Base-by-base conservation (phyloP, 2,888 invertebrate genomes). In the Diabrotica balteata region DNA sequence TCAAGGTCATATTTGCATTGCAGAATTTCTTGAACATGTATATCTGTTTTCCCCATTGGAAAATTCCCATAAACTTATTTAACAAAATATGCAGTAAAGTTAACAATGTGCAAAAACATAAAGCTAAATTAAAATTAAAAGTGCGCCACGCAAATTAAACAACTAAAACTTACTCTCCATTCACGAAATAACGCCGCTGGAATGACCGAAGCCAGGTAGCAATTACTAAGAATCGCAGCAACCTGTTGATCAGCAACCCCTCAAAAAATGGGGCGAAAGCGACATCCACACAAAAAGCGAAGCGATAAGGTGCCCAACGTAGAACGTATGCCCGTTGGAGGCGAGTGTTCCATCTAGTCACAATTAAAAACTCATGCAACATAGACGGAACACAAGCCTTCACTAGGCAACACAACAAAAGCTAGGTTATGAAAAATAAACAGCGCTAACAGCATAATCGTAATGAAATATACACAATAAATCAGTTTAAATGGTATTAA, bases 281-380 rank as follows among this genome's bases (percentile, higher is more conserved):
- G 57, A 57, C 61, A 57, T 49, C 52, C 50, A 54, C 11, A 42
- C 17, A 45, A 52, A 60, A 68, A 68, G 68, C 68, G 44, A 58
- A 49, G 51, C 63, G 59, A 43, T 59, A 59, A 53, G 45, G 49
- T 47, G 50, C 47, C 42, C 61, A 69, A 66, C 65, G 73, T 51
- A 55, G 78, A 73, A 62, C 71, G 63, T 66, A 67, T 79, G 74
- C 75, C 70, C 73, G 79, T 82, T 81, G 77, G 71, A 82, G 79
- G 82, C 83, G 83, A 83, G 83, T 83, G 82, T 83, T 82, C 81
- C 77, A 83, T 83, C 83, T 83, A 83, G 83, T 83, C 83, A 83
- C 83, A 81, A 75, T 63, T 54, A 69, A 51, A 70, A 72, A 74
- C 63, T 75, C 72, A 78, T 81, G 82, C 76, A 80, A 81, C 82